A percentile compares a stretch with the other conserved stretches of the same genome.
These are phyloP conservation scores for Lithobates sylvaticus DNA, from an alignment of 2,797 vertebrate genomes.

Conservation along the genomic window DNA sequence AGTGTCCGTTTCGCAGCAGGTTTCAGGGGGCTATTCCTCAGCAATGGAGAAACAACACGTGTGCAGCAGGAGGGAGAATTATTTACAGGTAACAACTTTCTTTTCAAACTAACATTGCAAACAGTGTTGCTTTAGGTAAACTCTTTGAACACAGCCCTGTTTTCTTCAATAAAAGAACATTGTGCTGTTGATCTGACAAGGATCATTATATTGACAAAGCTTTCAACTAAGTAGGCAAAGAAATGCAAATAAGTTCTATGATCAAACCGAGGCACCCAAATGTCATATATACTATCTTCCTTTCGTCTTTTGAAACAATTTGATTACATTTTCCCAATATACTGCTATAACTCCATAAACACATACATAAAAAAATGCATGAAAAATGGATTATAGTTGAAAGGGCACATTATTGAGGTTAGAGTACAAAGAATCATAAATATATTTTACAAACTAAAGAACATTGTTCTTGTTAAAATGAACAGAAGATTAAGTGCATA, in stretches of 20 bases:
- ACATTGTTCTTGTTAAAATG: constrained; percentile 75
- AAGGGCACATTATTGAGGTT: constrained; percentile 68
- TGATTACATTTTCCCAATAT: constrained; percentile 28
- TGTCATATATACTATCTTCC: constrained; percentile 28
- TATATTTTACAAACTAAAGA: constrained; percentile 70
- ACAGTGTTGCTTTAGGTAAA: neutral
- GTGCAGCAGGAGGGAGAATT: neutral
- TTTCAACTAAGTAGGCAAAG: constrained; percentile 33
- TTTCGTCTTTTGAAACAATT: constrained; percentile 2
- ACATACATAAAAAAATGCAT: constrained; percentile 15
- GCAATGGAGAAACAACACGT: neutral
- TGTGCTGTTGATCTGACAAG: neutral
- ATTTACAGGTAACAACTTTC: neutral
- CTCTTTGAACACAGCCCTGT: neutral
- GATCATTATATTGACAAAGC: constrained; percentile 20
- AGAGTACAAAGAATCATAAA: constrained; percentile 78
- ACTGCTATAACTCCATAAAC: constrained; percentile 27
- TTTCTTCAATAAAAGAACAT: constrained; percentile 10
- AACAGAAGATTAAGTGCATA: constrained; percentile 74
- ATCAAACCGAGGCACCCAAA: constrained; percentile 16
- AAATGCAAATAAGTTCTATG: constrained; percentile 20
- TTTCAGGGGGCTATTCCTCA: neutral
- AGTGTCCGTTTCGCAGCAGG: neutral
- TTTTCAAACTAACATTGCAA: neutral
- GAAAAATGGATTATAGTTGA: constrained; percentile 45